Percentiles rank a stretch among this genome's conserved stretches.
Evolutionary conservation across 2,113 vertebrate genomes (phyloP).

Genomic region (Strigops habroptila): DNA sequence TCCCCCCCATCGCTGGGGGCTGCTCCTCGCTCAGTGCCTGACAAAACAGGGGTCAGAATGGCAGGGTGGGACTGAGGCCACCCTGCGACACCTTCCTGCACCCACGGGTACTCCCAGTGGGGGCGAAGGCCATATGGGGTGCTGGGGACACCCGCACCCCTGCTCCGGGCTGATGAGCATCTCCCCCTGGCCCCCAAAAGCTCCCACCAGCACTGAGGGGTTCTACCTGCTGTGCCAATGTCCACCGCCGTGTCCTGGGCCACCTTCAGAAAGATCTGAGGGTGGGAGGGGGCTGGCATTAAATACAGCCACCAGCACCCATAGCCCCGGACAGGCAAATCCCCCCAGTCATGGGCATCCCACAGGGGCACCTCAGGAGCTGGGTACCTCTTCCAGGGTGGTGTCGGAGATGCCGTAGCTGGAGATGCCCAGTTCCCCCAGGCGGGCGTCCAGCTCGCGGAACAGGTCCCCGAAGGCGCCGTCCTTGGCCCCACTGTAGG

Average conservation of each 20-base stretch:
- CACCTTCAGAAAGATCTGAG: slow-evolving; percentile 89
- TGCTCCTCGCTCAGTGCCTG: not conserved
- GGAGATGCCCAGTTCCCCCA: slow-evolving; percentile 76
- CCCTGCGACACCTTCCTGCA: not conserved
- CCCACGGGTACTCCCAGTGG: not conserved
- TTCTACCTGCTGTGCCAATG: slow-evolving; percentile 29
- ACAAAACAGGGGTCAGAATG: not conserved
- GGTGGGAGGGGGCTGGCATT: not conserved
- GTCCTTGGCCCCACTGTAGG: slow-evolving; percentile 77
- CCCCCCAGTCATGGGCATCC: rapidly evolving
- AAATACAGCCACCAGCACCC: not conserved
- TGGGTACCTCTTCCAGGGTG: slow-evolving; percentile 84
- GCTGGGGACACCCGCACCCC: not conserved
- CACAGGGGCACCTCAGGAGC: rapidly evolving
- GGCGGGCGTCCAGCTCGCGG: slow-evolving; percentile 74
- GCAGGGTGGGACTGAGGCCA: not conserved
- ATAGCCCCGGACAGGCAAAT: not conserved
- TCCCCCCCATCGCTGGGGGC: not conserved
- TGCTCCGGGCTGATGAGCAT: not conserved
- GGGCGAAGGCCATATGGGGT: not conserved
- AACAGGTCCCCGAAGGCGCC: slow-evolving; percentile 79
- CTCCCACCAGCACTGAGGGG: not conserved
- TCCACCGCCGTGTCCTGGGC: slow-evolving; percentile 69
- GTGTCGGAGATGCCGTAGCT: slow-evolving; percentile 88
- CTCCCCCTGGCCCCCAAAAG: not conserved